These are phyloP conservation scores for Natrix natrix DNA, from an alignment of 2,797 vertebrate species.

Conservation along the genomic window DNA sequence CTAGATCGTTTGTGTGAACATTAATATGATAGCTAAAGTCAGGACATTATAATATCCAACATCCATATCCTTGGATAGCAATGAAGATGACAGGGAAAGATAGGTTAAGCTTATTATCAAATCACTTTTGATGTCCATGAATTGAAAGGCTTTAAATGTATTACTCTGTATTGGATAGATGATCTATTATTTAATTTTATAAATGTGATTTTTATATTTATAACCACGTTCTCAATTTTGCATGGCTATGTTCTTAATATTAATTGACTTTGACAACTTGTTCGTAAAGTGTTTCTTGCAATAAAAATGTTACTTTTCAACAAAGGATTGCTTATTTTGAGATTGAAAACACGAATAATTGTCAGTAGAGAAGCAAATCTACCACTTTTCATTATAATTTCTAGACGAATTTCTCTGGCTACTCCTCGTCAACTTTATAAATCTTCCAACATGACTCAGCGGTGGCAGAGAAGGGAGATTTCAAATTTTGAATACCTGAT, in stretches of 20 bases:
- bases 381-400: constrained; percentile 59
- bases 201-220: background rate
- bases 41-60: background rate
- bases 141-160: background rate
- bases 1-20: background rate
- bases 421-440: constrained; percentile 98
- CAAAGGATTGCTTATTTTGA: constrained; percentile 37
- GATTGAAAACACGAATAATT: constrained; percentile 43
- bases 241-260: background rate
- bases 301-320: constrained; percentile 36
- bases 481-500: constrained; percentile 99
- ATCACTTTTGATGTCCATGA: background rate
- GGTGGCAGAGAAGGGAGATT: constrained; percentile 98
- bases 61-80: background rate
- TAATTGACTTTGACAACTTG: background rate
- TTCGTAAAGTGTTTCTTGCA: constrained; percentile 20
- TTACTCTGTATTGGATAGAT: background rate
- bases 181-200: background rate
- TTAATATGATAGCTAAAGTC: background rate
- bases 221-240: background rate
- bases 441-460: constrained; percentile 99
- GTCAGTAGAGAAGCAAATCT: constrained; percentile 42
- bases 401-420: constrained; percentile 92
- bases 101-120: background rate
- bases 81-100: background rate